Evolutionary conservation across 2,113 vertebrate genomes (phyloP).

Genomic region (Megaceryle maxima): DNA sequence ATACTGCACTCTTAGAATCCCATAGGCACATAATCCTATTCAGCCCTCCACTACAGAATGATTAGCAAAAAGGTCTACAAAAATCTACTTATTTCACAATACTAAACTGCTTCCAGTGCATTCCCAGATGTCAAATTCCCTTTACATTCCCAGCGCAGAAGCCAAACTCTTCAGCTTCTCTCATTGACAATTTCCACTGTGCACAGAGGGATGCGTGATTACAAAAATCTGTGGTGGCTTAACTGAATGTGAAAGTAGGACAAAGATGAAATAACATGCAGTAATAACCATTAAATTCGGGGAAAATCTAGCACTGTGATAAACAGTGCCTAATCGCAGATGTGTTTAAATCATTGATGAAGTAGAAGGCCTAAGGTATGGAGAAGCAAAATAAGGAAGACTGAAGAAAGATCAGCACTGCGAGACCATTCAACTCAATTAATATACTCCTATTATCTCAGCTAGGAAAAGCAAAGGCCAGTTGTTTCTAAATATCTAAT

Average conservation of each 20-base stretch:
- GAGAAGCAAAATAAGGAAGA: not conserved
- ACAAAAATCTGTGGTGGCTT: slow-evolving; percentile 25
- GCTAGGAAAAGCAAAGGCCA: not conserved
- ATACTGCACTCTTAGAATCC: not conserved
- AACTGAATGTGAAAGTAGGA: not conserved
- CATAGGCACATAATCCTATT: not conserved
- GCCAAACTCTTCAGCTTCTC: slow-evolving; percentile 24
- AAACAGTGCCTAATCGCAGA: not conserved
- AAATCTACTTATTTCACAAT: slow-evolving; percentile 11
- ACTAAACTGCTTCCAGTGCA: not conserved
- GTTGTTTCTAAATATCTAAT: not conserved
- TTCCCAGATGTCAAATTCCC: slow-evolving; percentile 2
- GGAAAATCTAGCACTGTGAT: not conserved
- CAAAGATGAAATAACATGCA: not conserved
- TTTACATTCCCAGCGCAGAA: not conserved
- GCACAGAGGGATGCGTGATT: not conserved
- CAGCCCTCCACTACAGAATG: not conserved
- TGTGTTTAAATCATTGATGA: not conserved
- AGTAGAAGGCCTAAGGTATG: not conserved
- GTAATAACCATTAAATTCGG: not conserved
- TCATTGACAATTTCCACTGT: not conserved
- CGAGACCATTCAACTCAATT: not conserved
- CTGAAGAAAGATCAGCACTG: not conserved
- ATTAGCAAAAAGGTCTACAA: not conserved
- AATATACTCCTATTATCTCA: not conserved